Conservation (phyloP, 2,113 vertebrate species). For the Esox niger region DNA sequence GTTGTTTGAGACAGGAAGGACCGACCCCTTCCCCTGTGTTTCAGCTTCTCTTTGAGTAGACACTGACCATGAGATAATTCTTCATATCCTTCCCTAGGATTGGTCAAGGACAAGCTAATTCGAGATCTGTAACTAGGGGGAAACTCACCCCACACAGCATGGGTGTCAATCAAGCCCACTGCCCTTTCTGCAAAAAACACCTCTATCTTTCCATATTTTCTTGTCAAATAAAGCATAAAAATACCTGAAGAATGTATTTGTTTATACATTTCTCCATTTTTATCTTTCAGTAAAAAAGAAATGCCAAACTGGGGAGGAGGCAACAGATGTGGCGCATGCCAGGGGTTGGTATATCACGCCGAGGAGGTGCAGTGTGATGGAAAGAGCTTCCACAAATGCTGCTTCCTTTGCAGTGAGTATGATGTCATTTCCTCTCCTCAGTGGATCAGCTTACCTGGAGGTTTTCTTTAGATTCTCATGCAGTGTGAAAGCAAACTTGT, state of each 20-base stretch:
- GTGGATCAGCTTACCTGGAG: background rate
- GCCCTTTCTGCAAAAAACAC: too few species aligned
- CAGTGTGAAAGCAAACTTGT: too few species aligned
- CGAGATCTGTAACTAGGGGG: too few species aligned
- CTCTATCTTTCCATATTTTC: too few species aligned
- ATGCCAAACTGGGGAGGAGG: conserved; percentile 97
- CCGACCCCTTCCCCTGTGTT: background rate
- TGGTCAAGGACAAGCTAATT: too few species aligned
- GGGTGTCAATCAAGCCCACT: too few species aligned
- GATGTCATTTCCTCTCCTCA: background rate
- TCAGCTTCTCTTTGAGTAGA: background rate
- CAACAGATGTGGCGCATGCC: conserved; percentile 85
- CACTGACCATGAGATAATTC: too few species aligned
- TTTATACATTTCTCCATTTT: background rate
- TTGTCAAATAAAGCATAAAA: too few species aligned
- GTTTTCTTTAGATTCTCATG: too few species aligned
- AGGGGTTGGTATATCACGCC: conserved; percentile 85
- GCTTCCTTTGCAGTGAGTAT: conserved; percentile 94
- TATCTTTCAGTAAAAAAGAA: conserved; percentile 40
- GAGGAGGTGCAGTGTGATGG: conserved; percentile 95
- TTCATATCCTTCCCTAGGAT: too few species aligned
- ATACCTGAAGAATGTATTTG: too few species aligned
- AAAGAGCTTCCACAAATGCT: conserved; percentile 89
- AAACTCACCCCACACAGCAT: too few species aligned
- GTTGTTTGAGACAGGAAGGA: conserved; percentile 1